Evolutionary conservation across 2,113 vertebrate genomes (phyloP), one percentile per base, ranked within the genome.

Genomic region (Sorex araneus): DNA sequence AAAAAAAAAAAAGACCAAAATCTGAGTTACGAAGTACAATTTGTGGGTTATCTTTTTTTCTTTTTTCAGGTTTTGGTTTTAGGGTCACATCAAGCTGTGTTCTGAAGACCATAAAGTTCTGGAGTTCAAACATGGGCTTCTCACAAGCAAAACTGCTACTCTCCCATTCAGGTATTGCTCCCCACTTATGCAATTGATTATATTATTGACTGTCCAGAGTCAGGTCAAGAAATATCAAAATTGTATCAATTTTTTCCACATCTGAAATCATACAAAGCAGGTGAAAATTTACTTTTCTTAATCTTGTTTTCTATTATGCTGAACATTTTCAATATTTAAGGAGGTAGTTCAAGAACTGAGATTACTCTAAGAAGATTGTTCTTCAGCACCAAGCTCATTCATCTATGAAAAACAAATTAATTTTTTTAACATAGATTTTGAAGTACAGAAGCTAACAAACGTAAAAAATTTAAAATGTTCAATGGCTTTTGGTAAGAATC

Each of bases 221-320:
- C 19, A 66, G 64, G 71, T 12, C 78, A 83, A 66, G 45, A 77
- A 85, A 81, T 70, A 74, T 36, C 47, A 91, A 69, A 86, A 83
- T 77, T 54, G 64, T 2, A 18, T 54, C 66, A 54, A 75, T 66
- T 40, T 92, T 88, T 86, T 23, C 43, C 43, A 85, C 90, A 23
- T 47, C 40, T 76, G 87, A 90, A 93, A 45, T 81, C 74, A 89
- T 74, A 47, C 30, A 83, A 86, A 73, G 71, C 15, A 27, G 60
- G 25, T 40, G 66, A 34, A 89, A 87, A 63, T 43, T 36, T 60
- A 93, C 54, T 87, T 82, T 82, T 47, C 71, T 92, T 19, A 7
- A 71, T 69, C 8, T 47, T 15, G 50, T 34, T 71, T 67, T 83
- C n/a, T 89, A 69, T 43, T 75, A 64, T 16, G 43, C 36, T 69